Conservation (phyloP, 2,888 invertebrate genomes). For the Polymixis flavicincta region DNA sequence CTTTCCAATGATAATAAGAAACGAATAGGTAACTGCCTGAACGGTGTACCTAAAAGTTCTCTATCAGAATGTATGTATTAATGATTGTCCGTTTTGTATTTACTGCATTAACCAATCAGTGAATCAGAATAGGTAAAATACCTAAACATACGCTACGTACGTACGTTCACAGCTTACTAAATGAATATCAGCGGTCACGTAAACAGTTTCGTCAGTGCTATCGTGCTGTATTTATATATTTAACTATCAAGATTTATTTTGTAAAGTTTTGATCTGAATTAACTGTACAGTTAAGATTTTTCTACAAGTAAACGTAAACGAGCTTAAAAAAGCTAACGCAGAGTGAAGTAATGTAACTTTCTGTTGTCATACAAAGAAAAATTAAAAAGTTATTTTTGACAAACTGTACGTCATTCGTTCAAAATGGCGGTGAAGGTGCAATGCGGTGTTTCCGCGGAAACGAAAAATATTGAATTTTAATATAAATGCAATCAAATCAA, state of each 20-base stretch:
- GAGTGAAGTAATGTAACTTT: slow-evolving; percentile 49
- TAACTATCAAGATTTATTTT: neutral
- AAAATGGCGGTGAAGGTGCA: slow-evolving; percentile 88
- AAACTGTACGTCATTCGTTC: slow-evolving; percentile 70
- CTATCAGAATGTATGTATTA: neutral
- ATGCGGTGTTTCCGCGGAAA: slow-evolving; percentile 90
- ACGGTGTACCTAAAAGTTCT: neutral
- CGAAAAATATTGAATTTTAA: slow-evolving; percentile 85
- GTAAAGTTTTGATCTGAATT: neutral
- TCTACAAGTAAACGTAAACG: neutral
- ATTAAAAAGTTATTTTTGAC: slow-evolving; percentile 67
- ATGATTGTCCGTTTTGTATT: slow-evolving; percentile 16
- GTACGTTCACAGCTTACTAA: slow-evolving; percentile 28
- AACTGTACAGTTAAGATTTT: neutral
- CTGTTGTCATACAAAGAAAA: slow-evolving; percentile 46
- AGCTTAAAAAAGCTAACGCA: slow-evolving; percentile 33
- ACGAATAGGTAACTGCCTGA: neutral
- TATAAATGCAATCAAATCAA: slow-evolving; percentile 80
- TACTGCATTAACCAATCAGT: slow-evolving; percentile 29
- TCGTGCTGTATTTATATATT: slow-evolving; percentile 1
- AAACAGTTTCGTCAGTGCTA: slow-evolving; percentile 24
- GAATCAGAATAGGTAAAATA: slow-evolving; percentile 34
- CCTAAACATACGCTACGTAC: slow-evolving; percentile 23
- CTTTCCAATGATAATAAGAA: neutral
- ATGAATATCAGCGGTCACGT: slow-evolving; percentile 35